A percentile compares a stretch with the other conserved stretches of the same genome.
phyloP scores from a whole-genome alignment of 2,113 vertebrate species.

The Okapia johnstoni region DNA sequence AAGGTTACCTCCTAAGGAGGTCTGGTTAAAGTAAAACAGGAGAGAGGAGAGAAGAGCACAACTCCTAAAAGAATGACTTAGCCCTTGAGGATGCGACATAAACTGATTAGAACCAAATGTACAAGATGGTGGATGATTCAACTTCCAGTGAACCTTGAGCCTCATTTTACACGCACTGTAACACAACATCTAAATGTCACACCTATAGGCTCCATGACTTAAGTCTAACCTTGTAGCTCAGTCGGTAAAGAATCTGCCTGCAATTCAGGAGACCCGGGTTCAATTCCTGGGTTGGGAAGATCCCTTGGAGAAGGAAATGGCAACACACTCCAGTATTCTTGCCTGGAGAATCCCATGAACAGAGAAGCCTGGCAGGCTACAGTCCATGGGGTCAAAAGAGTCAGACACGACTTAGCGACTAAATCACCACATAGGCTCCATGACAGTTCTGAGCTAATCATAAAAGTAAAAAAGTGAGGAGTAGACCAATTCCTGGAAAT shows the following conservation, averaged over 20 bases:
- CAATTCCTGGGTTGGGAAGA: not conserved
- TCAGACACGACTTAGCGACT: not conserved
- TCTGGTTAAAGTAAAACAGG: not conserved
- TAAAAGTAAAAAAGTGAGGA: not conserved
- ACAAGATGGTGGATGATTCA: not conserved
- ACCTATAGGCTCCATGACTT: not conserved
- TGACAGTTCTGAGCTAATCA: not conserved
- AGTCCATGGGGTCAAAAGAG: not conserved
- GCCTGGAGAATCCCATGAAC: not conserved
- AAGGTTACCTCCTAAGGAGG: not conserved
- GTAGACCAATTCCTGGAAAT: not conserved
- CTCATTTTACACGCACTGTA: not conserved
- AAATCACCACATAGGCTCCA: not conserved
- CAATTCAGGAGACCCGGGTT: accelerated
- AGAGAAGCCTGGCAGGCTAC: not conserved
- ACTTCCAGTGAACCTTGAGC: not conserved
- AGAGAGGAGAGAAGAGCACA: not conserved
- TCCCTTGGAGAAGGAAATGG: not conserved
- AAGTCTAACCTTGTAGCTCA: not conserved
- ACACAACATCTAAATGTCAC: not conserved
- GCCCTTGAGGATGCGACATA: not conserved
- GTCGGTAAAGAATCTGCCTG: not conserved
- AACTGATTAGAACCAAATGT: not conserved
- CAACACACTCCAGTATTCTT: not conserved
- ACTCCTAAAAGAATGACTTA: not conserved